Evolutionary conservation across 1,140 invertebrate species (phyloP), one percentile per base, ranked within the genome.

Genomic region (Dendroctonus ponderosae): DNA sequence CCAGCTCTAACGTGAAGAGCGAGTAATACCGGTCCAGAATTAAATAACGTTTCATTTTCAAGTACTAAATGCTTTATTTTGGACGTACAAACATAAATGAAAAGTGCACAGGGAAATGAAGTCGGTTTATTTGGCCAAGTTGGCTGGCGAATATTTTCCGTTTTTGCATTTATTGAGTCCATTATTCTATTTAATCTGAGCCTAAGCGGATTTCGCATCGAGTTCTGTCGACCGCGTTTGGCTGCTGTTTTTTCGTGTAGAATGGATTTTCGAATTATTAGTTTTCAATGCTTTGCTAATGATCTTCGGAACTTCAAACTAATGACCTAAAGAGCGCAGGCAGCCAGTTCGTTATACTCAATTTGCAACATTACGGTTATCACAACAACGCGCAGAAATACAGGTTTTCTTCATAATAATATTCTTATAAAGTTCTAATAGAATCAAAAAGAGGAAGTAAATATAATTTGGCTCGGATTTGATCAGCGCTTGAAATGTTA

Each of bases 121-220:
- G 66, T 62, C 46, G 58, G 58, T 67, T 67, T 67, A 67, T 62
- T 63, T 68, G 48, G 59, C 60, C 60, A 57, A 68, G 60, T 69
- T 66, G 56, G 56, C 43, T 62, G 63, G 69, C 57, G 69, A 66
- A 69, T 67, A 71, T 70, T 71, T 71, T 71, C 60, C 68, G 58
- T 70, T 70, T 67, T 59, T 68, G 69, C 62, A 63, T 70, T 70
- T 72, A 70, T 70, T 70, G 62, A 56, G 68, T 66, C 68, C 50
- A 70, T 72, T 72, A 72, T 72, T 72, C 71, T 70, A 70, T 72
- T 72, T 72, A 72, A 72, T 72, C 71, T 72, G 65, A 58, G 41
- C 62, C 68, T 71, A 66, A 72, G 69, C 71, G 71, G 71, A 72
- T 72, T 72, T 56, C 59, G 57, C 50, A 67, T 65, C 68, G 61